phyloP scores from a whole-genome alignment of 2,113 vertebrate genomes.

The Pollimyrus isidori region DNA sequence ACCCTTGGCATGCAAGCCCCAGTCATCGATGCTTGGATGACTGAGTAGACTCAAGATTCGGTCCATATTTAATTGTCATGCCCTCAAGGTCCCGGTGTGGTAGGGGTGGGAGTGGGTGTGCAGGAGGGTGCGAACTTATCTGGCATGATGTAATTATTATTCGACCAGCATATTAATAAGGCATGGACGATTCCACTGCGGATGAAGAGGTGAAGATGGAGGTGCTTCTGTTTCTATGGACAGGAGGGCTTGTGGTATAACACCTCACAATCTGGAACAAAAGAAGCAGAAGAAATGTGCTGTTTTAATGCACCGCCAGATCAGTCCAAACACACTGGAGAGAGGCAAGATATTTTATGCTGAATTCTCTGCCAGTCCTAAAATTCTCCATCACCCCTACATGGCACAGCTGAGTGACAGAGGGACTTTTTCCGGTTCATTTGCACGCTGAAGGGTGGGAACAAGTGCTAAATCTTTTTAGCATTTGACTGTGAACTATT shows the following conservation, averaged over 20 bases:
- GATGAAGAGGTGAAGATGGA: neutral
- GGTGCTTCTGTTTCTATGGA: neutral
- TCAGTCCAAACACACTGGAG: neutral
- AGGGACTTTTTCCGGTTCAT: neutral
- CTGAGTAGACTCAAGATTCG: conserved; percentile 40
- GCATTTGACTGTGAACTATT: neutral
- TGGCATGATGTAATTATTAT: conserved; percentile 56
- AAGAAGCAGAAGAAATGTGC: neutral
- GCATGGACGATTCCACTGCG: conserved; percentile 23
- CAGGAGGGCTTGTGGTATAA: neutral
- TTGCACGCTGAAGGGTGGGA: neutral
- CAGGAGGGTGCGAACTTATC: conserved; percentile 36
- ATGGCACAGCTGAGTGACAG: neutral
- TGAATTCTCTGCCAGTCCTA: neutral
- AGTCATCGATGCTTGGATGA: conserved; percentile 42
- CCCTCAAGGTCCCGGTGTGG: conserved; percentile 39
- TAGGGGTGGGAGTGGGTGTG: conserved; percentile 20
- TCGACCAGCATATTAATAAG: conserved; percentile 48
- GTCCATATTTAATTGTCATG: conserved; percentile 44
- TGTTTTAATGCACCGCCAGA: too few species aligned
- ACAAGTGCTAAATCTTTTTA: neutral
- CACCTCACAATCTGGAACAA: neutral
- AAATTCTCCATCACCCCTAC: neutral
- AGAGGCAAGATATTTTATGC: neutral
- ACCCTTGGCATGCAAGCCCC: conserved; percentile 45